Percentiles rank a stretch among this genome's conserved stretches.
Evolutionary conservation across 1,140 invertebrate species (phyloP).

Genomic region (Procambarus virginalis): DNA sequence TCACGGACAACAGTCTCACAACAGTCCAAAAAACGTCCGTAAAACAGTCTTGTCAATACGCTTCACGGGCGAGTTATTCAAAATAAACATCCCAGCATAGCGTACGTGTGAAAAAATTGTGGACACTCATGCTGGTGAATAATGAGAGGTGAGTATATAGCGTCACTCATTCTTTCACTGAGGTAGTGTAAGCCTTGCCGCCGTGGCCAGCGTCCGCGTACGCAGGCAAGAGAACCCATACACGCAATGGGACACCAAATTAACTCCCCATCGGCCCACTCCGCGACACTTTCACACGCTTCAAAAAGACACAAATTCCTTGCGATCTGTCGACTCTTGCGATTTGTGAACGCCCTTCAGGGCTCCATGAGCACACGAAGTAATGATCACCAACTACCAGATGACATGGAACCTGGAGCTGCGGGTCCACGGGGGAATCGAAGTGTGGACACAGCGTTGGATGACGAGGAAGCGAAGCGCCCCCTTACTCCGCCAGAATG

Average conservation of each 20-base stretch:
- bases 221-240: slow-evolving; percentile 40
- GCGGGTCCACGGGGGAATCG: background rate
- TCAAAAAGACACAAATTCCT: background rate
- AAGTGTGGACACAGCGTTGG: background rate
- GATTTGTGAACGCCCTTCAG: background rate
- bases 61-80: no score
- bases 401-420: background rate
- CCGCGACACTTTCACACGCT: background rate
- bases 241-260: slow-evolving; percentile 48
- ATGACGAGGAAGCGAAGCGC: background rate
- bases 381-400: background rate
- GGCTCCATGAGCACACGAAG: background rate
- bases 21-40: no score
- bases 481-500: background rate
- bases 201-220: background rate
- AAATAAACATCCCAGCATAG: no score
- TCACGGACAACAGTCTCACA: no score
- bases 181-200: no score
- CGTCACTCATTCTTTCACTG: no score
- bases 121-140: no score
- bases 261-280: slow-evolving; percentile 7
- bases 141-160: no score
- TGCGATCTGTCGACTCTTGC: background rate
- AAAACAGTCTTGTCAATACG: no score
- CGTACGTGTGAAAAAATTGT: no score